A percentile compares a stretch with the other conserved stretches of the same genome.
phyloP scores from a whole-genome alignment of 1,140 invertebrate genomes.

The Sycophila sp. region DNA sequence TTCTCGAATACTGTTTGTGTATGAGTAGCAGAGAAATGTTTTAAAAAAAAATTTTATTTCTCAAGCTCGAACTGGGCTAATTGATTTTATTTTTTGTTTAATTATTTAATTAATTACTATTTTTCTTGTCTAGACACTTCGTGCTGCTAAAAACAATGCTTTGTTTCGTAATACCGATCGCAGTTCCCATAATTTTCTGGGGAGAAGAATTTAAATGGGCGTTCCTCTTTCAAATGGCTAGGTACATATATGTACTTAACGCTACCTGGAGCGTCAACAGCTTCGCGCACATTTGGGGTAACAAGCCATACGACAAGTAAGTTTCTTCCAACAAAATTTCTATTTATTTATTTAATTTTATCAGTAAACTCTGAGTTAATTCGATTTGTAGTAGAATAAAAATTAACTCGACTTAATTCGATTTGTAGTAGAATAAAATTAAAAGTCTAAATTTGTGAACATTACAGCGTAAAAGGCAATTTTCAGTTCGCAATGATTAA shows the following conservation, averaged over 20 bases:
- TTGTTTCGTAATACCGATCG: constrained; percentile 79
- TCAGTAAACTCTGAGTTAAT: no score
- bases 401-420: no score
- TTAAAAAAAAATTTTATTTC: no score
- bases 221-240: constrained; percentile 68
- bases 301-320: constrained; percentile 78
- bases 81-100: neutral
- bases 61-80: neutral
- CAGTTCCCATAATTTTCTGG: constrained; percentile 77
- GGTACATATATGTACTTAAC: constrained; percentile 74
- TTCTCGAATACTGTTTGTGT: no score
- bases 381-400: no score
- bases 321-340: constrained; percentile 40
- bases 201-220: constrained; percentile 61
- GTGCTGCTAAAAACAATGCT: constrained; percentile 73
- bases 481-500: no score
- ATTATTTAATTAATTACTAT: neutral
- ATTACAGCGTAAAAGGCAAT: no score
- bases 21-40: no score
- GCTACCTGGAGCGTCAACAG: constrained; percentile 83
- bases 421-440: no score
- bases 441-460: no score
- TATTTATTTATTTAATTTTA: no score
- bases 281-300: constrained; percentile 78
- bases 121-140: constrained; percentile 71